phyloP scores from a whole-genome alignment of 2,113 vertebrate species.

The Chrysemys picta region DNA sequence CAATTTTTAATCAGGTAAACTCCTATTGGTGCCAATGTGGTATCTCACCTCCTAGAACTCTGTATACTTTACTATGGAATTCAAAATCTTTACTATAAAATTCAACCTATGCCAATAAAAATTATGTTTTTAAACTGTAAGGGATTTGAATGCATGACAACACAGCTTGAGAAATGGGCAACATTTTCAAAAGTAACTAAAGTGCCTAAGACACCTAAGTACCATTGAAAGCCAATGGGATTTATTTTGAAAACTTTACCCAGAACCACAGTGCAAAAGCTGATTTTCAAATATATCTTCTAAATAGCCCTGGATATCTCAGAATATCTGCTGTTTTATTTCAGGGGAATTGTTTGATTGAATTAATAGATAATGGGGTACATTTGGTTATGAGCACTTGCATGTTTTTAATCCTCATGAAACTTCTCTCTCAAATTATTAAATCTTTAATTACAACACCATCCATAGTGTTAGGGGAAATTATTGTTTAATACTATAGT shows the following conservation, averaged over 20 bases:
- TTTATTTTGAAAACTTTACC: background rate
- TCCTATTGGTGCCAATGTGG: background rate
- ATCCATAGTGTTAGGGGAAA: background rate
- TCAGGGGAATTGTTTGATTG: background rate
- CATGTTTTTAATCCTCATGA: background rate
- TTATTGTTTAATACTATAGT: background rate
- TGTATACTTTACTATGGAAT: background rate
- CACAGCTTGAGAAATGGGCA: background rate
- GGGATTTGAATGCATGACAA: slow-evolving; percentile 4
- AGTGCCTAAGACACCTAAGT: background rate
- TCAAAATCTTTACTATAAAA: background rate
- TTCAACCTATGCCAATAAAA: background rate
- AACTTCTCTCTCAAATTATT: background rate
- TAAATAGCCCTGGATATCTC: background rate
- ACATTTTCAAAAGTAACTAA: background rate
- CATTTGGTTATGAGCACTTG: no score
- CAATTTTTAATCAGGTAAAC: background rate
- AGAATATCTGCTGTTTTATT: background rate
- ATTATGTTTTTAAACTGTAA: background rate
- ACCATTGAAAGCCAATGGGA: background rate
- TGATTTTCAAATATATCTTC: background rate
- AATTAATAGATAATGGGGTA: background rate
- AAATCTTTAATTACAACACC: background rate
- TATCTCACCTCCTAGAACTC: background rate
- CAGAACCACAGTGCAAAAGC: background rate